Evolutionary conservation across 2,888 invertebrate genomes (phyloP).

Genomic region (Plutella xylostella): DNA sequence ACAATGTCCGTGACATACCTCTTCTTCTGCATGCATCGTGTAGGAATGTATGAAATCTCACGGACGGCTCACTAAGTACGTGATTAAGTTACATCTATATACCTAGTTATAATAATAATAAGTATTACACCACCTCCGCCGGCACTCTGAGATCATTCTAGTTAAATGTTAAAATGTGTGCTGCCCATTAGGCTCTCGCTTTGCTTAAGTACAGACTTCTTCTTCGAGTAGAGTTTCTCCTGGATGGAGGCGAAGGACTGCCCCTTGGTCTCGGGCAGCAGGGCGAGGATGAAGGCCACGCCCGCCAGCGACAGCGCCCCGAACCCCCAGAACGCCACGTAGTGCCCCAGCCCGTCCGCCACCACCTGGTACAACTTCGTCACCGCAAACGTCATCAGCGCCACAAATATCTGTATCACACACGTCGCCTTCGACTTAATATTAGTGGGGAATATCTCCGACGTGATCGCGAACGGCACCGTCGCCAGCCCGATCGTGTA

Average conservation of each 20-base stretch:
- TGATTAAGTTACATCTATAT: neutral
- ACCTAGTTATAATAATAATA: too few species aligned
- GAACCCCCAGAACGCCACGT: conserved; percentile 69
- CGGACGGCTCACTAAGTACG: conserved; percentile 26
- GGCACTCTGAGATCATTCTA: conserved; percentile 10
- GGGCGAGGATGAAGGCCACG: conserved; percentile 58
- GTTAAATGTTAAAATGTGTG: conserved; percentile 40
- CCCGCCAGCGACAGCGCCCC: conserved; percentile 58
- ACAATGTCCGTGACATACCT: too few species aligned
- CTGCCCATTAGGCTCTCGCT: conserved; percentile 34
- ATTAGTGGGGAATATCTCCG: conserved; percentile 73
- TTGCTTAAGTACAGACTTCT: conserved; percentile 45
- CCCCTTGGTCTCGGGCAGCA: conserved; percentile 72
- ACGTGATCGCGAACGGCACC: conserved; percentile 72
- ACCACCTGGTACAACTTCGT: conserved; percentile 70
- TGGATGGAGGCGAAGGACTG: conserved; percentile 72
- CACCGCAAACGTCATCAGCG: conserved; percentile 69
- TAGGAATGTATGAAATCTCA: conserved; percentile 18
- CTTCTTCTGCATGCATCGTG: too few species aligned
- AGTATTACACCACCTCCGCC: neutral
- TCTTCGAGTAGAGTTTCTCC: conserved; percentile 46
- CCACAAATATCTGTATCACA: conserved; percentile 71
- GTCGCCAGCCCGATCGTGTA: conserved; percentile 74
- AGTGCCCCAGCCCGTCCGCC: conserved; percentile 58
- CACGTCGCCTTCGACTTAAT: conserved; percentile 75